Evolutionary conservation across 1,140 invertebrate species (phyloP).

Genomic region (Pantala flavescens): DNA sequence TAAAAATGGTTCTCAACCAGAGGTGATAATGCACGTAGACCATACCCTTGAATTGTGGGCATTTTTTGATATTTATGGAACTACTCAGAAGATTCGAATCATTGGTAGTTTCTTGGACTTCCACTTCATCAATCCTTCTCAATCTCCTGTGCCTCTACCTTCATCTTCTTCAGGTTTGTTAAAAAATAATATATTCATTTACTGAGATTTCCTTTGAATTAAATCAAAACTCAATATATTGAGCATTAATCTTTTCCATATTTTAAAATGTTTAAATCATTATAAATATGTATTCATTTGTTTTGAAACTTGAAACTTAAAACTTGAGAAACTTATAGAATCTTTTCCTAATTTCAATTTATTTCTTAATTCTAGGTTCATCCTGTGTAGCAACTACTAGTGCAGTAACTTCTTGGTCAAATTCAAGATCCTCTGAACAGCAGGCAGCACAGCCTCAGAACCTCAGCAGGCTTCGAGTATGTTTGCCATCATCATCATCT

Average conservation of each 20-base stretch:
- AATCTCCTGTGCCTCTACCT: slow-evolving; percentile 22
- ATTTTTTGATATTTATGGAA: slow-evolving; percentile 93
- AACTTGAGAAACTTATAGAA: neutral
- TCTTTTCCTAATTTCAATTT: neutral
- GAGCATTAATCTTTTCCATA: too few species aligned
- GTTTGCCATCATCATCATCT: neutral
- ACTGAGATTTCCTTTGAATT: too few species aligned
- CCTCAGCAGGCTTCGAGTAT: neutral
- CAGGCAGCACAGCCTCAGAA: neutral
- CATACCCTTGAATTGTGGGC: slow-evolving; percentile 81
- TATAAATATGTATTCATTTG: too few species aligned
- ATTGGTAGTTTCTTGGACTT: slow-evolving; percentile 39
- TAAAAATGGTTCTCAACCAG: slow-evolving; percentile 69
- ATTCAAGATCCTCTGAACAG: neutral
- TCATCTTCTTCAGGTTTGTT: neutral
- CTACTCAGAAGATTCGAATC: slow-evolving; percentile 73
- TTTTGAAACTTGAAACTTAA: too few species aligned
- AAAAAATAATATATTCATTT: too few species aligned
- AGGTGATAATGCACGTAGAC: slow-evolving; percentile 89
- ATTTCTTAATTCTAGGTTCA: neutral
- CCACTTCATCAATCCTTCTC: slow-evolving; percentile 26
- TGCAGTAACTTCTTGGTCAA: neutral
- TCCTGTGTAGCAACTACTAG: neutral
- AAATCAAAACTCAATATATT: too few species aligned
- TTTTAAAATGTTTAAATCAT: too few species aligned